Conservation (phyloP, 2,888 invertebrate genomes). For the Platycheirus albimanus region DNA sequence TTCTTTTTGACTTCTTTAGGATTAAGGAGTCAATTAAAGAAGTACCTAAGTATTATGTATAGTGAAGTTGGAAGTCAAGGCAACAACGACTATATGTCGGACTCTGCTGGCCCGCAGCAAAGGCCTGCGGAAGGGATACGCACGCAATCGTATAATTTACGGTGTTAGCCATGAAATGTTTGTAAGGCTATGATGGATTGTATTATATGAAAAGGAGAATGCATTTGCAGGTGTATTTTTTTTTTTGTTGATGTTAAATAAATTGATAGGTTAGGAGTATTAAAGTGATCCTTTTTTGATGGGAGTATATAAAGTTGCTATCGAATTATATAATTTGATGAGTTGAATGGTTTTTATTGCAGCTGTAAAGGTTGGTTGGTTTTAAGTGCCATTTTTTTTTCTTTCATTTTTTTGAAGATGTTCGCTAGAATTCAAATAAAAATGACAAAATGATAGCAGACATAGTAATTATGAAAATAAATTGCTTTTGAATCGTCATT, state of each 20-base stretch:
- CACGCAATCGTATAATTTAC: slow-evolving; percentile 71
- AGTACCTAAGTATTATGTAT: slow-evolving; percentile 1
- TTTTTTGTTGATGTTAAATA: no score
- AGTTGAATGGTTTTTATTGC: slow-evolving; percentile 56
- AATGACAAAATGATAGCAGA: no score
- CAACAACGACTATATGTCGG: neutral
- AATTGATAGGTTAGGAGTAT: neutral
- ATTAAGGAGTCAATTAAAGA: slow-evolving; percentile 60
- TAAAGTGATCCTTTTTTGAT: slow-evolving; percentile 32
- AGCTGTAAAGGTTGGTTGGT: slow-evolving; percentile 51
- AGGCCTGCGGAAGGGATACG: slow-evolving; percentile 49
- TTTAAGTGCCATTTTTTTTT: slow-evolving; percentile 39
- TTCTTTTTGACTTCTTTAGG: slow-evolving; percentile 16
- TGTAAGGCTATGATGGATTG: slow-evolving; percentile 61
- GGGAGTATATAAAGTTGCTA: neutral
- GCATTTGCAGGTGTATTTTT: slow-evolving; percentile 65
- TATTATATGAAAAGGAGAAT: slow-evolving; percentile 28
- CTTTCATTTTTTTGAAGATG: neutral
- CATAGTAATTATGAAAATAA: neutral
- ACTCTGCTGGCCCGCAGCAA: neutral
- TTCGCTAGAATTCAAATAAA: no score
- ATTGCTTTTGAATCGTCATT: no score
- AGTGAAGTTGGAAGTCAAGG: neutral
- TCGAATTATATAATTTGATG: slow-evolving; percentile 55
- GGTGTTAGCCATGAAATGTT: slow-evolving; percentile 67